phyloP scores from a whole-genome alignment of 1,140 invertebrate genomes.

The Ips nitidus region DNA sequence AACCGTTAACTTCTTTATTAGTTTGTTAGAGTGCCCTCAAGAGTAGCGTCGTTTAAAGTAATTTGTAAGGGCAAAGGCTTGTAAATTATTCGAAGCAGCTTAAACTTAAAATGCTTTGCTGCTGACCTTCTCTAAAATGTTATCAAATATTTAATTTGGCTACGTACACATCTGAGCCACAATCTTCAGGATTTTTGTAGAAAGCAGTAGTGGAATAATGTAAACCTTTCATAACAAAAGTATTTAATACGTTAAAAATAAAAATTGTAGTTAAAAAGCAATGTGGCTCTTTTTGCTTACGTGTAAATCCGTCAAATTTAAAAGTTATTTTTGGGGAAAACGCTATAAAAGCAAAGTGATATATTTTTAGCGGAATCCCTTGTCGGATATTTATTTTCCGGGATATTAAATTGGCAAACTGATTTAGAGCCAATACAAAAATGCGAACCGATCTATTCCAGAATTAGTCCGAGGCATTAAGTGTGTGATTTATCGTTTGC shows the following conservation, averaged over 20 bases:
- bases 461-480: slow-evolving; percentile 25
- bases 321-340: neutral
- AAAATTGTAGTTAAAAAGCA: too few species aligned
- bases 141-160: neutral
- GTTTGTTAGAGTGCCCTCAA: slow-evolving; percentile 3
- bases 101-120: neutral
- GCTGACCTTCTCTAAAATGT: neutral
- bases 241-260: too few species aligned
- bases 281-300: neutral
- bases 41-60: slow-evolving; percentile 8
- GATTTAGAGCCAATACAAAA: slow-evolving; percentile 28
- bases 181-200: too few species aligned
- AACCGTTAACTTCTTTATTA: slow-evolving; percentile 9
- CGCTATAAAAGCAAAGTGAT: slow-evolving; percentile 15
- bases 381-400: slow-evolving; percentile 28
- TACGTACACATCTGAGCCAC: neutral
- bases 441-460: slow-evolving; percentile 19
- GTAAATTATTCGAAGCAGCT: neutral
- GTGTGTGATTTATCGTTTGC: slow-evolving; percentile 17
- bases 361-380: slow-evolving; percentile 6
- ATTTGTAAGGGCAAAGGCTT: neutral
- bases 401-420: slow-evolving; percentile 29
- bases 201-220: too few species aligned
- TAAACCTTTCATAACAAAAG: too few species aligned
- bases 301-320: neutral